Evolutionary conservation across 2,888 invertebrate species (phyloP).

Genomic region (Alsophila aescularia): DNA sequence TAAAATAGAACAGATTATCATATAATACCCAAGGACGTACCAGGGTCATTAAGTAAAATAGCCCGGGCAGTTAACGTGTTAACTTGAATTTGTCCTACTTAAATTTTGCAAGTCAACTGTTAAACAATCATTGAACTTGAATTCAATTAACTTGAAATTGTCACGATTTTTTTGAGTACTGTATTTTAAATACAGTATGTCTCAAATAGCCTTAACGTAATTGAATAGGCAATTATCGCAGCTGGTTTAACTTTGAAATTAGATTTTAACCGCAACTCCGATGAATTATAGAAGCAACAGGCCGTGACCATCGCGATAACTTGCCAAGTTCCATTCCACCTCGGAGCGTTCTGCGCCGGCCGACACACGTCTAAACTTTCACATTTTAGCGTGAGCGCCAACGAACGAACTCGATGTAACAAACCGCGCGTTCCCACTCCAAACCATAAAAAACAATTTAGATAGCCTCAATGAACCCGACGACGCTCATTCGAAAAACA

Average conservation of each 20-base stretch:
- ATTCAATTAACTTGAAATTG: no score
- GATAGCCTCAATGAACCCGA: slow-evolving; percentile 41
- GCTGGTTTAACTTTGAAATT: background rate
- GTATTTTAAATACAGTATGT: background rate
- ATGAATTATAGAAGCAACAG: slow-evolving; percentile 11
- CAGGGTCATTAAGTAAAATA: no score
- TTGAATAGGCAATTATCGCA: background rate
- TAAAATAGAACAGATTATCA: no score
- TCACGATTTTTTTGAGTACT: no score
- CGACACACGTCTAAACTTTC: slow-evolving; percentile 57
- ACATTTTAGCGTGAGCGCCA: slow-evolving; percentile 56
- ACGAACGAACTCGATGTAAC: slow-evolving; percentile 26
- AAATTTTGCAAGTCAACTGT: no score
- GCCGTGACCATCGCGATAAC: slow-evolving; percentile 32
- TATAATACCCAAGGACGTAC: no score
- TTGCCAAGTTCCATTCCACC: slow-evolving; percentile 21
- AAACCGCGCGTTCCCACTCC: slow-evolving; percentile 18
- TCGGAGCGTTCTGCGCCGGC: slow-evolving; percentile 15
- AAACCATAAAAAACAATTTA: slow-evolving; percentile 25
- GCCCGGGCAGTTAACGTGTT: no score
- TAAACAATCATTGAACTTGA: no score
- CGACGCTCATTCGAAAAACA: slow-evolving; percentile 52
- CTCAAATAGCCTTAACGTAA: background rate
- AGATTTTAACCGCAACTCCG: slow-evolving; percentile 2
- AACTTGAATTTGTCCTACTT: no score